phyloP scores from a whole-genome alignment of 1,140 invertebrate genomes.

The Metaphire vulgaris region DNA sequence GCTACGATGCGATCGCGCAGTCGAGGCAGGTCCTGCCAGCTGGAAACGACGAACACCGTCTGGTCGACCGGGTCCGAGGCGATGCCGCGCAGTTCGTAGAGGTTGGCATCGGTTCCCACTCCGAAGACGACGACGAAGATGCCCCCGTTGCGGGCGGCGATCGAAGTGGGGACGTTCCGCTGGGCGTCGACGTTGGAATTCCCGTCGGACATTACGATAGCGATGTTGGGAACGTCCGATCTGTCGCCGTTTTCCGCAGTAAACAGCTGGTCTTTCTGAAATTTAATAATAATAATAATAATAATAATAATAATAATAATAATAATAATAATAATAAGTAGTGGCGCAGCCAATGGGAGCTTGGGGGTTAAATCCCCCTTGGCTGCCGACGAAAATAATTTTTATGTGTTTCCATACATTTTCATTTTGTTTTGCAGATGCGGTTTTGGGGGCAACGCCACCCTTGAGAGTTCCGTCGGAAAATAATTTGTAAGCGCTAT shows the following conservation, averaged over 20 bases:
- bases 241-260: slow-evolving; percentile 35
- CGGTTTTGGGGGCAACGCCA: too few species aligned
- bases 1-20: neutral
- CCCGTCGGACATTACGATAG: slow-evolving; percentile 44
- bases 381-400: too few species aligned
- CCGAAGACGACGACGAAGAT: slow-evolving; percentile 15
- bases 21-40: neutral
- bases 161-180: slow-evolving; percentile 38
- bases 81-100: slow-evolving; percentile 4
- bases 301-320: too few species aligned
- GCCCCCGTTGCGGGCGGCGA: slow-evolving; percentile 13
- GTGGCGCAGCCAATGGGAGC: too few species aligned
- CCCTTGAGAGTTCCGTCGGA: neutral
- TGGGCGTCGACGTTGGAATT: slow-evolving; percentile 40
- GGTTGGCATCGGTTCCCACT: slow-evolving; percentile 12
- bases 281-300: too few species aligned
- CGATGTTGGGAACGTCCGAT: slow-evolving; percentile 38
- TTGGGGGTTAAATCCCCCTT: too few species aligned
- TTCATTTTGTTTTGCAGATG: too few species aligned
- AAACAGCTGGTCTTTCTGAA: slow-evolving; percentile 19
- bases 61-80: slow-evolving; percentile 5
- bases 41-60: slow-evolving; percentile 4
- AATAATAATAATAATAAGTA: too few species aligned
- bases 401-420: too few species aligned
- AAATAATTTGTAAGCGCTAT: too few species aligned